Conservation (phyloP, 2,797 vertebrate species). For the Sebastolobus alascanus region DNA sequence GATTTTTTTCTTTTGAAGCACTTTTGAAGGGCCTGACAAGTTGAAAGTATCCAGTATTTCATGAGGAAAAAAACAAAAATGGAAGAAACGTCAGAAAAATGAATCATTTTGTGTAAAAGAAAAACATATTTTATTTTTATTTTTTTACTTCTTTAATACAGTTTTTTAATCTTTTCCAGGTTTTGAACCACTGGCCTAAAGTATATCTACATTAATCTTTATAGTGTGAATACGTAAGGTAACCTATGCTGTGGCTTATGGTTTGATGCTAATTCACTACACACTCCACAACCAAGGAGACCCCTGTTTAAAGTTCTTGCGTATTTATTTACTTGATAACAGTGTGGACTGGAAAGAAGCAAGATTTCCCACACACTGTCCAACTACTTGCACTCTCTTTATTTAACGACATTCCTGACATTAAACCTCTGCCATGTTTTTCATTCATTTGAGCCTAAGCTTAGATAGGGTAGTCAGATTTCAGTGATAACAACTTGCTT, state of each 20-base stretch:
- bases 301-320: background rate
- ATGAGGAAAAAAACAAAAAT: background rate
- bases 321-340: background rate
- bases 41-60: background rate
- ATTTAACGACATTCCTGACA: constrained; percentile 34
- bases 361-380: background rate
- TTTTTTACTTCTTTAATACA: background rate
- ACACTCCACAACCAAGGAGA: background rate
- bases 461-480: background rate
- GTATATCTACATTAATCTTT: background rate
- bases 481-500: background rate
- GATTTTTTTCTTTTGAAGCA: background rate
- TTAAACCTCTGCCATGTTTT: constrained; percentile 23
- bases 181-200: background rate
- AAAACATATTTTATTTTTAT: background rate
- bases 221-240: background rate
- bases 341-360: background rate
- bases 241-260: background rate
- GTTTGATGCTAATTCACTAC: background rate
- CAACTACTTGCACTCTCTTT: background rate
- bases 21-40: fast-evolving
- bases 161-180: background rate
- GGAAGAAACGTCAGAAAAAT: background rate
- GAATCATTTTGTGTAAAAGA: background rate
- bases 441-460: constrained; percentile 15